Percentiles rank a stretch among this genome's conserved stretches.
These are phyloP conservation scores for Heterotis niloticus DNA, from an alignment of 2,113 vertebrate species.

Conservation along the genomic window DNA sequence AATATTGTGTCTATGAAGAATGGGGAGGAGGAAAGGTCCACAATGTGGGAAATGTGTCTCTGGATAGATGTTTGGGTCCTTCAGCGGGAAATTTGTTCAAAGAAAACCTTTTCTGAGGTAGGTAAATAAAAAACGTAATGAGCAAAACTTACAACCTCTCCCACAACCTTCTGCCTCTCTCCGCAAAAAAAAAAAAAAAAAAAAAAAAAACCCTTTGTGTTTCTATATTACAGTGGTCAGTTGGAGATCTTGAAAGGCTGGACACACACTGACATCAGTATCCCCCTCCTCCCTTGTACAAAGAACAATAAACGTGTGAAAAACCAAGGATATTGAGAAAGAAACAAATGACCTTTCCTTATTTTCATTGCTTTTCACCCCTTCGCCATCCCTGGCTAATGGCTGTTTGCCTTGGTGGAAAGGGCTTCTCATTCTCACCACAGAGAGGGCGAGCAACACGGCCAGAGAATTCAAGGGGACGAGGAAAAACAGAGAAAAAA, in stretches of 20 bases:
- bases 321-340: constrained; percentile 63
- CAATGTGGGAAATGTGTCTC: constrained; percentile 33
- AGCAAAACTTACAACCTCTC: constrained; percentile 50
- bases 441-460: constrained; percentile 36
- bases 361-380: constrained; percentile 64
- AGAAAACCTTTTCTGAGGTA: constrained; percentile 44
- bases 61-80: constrained; percentile 34
- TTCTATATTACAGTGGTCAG: constrained; percentile 53
- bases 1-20: constrained; percentile 47
- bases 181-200: too few species aligned
- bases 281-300: constrained; percentile 37
- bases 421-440: constrained; percentile 71
- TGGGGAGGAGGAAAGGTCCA: constrained; percentile 33
- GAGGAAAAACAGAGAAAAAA: constrained; percentile 41
- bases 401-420: constrained; percentile 73
- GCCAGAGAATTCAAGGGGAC: background rate
- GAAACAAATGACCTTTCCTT: constrained; percentile 68
- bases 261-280: constrained; percentile 11
- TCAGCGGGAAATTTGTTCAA: constrained; percentile 49
- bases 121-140: constrained; percentile 61
- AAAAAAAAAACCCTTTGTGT: constrained; percentile 53
- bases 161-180: background rate
- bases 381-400: constrained; percentile 61
- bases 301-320: constrained; percentile 59
- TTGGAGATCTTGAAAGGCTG: constrained; percentile 51